A percentile compares a stretch with the other conserved stretches of the same genome.
phyloP scores from a whole-genome alignment of 2,888 invertebrate species.

The Polymixis lichenea region DNA sequence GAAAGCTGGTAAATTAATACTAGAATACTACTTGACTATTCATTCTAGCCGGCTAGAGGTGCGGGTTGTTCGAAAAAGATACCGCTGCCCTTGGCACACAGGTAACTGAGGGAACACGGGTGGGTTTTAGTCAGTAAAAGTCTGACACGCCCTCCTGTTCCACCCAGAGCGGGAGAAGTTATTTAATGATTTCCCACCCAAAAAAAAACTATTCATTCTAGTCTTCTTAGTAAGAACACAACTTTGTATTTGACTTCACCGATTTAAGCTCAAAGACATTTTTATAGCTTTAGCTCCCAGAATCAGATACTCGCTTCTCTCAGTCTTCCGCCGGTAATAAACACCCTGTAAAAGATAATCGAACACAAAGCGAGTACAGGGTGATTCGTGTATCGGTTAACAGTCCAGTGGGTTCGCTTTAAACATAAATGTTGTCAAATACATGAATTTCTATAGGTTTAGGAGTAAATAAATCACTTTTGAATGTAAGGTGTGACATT shows the following conservation, averaged over 20 bases:
- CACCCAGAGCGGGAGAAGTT: no score
- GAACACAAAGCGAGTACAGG: conserved; percentile 54
- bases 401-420: conserved; percentile 53
- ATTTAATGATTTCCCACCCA: no score
- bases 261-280: conserved; percentile 24
- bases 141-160: no score
- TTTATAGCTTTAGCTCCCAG: conserved; percentile 40
- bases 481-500: conserved; percentile 11
- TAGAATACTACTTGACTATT: background rate
- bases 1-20: no score
- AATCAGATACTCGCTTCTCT: conserved; percentile 42
- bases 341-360: conserved; percentile 41
- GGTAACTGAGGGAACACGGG: no score
- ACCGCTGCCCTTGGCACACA: no score
- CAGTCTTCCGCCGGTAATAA: conserved; percentile 34
- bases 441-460: conserved; percentile 35
- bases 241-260: conserved; percentile 30
- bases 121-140: no score
- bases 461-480: conserved; percentile 35
- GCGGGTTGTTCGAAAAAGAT: no score
- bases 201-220: background rate
- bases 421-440: conserved; percentile 37
- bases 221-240: background rate
- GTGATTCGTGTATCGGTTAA: conserved; percentile 56
- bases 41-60: no score